Evolutionary conservation across 1,140 invertebrate genomes (phyloP).

Genomic region (Contarinia nasturtii): DNA sequence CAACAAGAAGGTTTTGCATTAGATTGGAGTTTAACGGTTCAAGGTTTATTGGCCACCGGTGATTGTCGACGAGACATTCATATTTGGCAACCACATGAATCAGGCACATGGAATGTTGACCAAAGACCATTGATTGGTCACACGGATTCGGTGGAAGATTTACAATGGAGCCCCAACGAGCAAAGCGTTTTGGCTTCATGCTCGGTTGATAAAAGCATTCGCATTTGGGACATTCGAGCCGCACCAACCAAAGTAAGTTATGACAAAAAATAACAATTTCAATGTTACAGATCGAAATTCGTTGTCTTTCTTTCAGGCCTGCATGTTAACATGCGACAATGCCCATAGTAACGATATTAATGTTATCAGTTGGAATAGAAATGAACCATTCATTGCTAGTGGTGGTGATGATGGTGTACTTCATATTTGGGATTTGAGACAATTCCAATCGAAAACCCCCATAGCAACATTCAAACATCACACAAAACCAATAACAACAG

Average conservation of each 20-base stretch:
- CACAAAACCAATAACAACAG: conserved; percentile 74
- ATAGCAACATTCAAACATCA: conserved; percentile 92
- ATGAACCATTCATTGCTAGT: conserved; percentile 77
- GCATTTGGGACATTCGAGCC: conserved; percentile 79
- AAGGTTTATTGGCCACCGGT: conserved; percentile 38
- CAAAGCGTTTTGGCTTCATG: conserved; percentile 83
- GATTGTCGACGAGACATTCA: conserved; percentile 63
- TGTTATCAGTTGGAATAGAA: conserved; percentile 92
- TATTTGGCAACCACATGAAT: conserved; percentile 69
- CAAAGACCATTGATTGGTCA: conserved; percentile 75
- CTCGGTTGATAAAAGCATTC: conserved; percentile 81
- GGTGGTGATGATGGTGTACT: conserved; percentile 92
- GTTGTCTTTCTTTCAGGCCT: conserved; percentile 30
- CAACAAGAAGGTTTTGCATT: conserved; percentile 83
- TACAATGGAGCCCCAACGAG: conserved; percentile 98
- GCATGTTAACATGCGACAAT: conserved; percentile 72
- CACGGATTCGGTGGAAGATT: conserved; percentile 86
- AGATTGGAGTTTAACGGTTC: conserved; percentile 70
- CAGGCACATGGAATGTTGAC: conserved; percentile 68
- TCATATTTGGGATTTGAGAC: conserved; percentile 89
- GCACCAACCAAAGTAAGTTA: conserved; percentile 33
- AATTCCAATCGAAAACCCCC: conserved; percentile 61
- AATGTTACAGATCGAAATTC: no score
- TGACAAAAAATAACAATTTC: no score
- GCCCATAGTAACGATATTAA: conserved; percentile 90